A percentile compares a stretch with the other conserved stretches of the same genome.
Conservation (phyloP, 2,888 invertebrate species). For the Malacosoma neustria region DNA sequence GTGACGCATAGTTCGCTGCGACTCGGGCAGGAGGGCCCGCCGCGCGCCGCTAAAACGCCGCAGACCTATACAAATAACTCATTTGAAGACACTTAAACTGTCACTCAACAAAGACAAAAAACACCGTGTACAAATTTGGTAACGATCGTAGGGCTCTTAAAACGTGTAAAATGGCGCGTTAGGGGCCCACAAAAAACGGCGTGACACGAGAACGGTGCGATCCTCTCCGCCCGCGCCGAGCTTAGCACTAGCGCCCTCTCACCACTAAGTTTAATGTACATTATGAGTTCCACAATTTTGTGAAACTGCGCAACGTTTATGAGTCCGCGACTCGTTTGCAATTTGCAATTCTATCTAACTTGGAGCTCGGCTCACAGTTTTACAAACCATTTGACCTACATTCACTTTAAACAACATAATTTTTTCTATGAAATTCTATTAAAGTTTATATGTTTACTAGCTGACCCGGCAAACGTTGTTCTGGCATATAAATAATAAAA, state of each 20-base stretch:
- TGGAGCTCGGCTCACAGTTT: too few relatives aligned
- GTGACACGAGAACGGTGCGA: constrained; percentile 8
- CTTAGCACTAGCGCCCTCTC: constrained; percentile 3
- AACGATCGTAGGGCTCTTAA: constrained; percentile 44
- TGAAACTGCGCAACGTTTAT: background rate
- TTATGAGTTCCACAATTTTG: constrained; percentile 1
- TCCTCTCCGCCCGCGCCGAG: constrained; percentile 17
- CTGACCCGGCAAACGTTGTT: too few relatives aligned
- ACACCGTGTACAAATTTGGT: constrained; percentile 48
- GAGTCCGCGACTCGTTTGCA: too few relatives aligned
- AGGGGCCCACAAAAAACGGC: constrained; percentile 13
- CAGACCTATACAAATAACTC: constrained; percentile 62
- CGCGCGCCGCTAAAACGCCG: too few relatives aligned
- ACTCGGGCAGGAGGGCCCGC: too few relatives aligned
- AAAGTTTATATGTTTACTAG: too few relatives aligned
- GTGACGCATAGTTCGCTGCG: too few relatives aligned
- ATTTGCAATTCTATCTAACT: too few relatives aligned
- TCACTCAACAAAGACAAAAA: constrained; percentile 54
- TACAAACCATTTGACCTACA: too few relatives aligned
- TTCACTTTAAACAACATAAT: too few relatives aligned
- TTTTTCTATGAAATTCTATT: too few relatives aligned
- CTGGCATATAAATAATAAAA: too few relatives aligned
- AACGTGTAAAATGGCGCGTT: constrained; percentile 55
- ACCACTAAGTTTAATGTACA: background rate
- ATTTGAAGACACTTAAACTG: constrained; percentile 57